Base-by-base conservation (phyloP, 2,797 vertebrate species). In the Poliocrania exsul region DNA sequence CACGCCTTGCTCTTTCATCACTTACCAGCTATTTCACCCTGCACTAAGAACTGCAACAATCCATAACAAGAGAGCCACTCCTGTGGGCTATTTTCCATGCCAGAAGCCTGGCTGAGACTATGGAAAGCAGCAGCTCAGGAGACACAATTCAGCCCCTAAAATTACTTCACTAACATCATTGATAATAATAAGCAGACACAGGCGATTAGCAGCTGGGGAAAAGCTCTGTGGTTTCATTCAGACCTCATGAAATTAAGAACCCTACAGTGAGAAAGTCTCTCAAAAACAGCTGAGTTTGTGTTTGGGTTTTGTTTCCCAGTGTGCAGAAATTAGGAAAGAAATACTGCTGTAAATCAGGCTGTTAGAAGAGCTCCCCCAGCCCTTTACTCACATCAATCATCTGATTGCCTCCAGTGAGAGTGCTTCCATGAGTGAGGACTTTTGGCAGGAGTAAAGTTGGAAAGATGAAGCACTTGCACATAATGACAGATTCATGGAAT, bases 401-500 rank as follows among this genome's bases (percentile, higher is more conserved):
- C 80, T 69, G 65, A 65, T 33, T 91, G 85, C 82, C 70, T 88
- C 86, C 85, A 88, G 53, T 60, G 24, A 86, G 44, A 92, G 35
- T 2, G 2, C 54, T 83, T 90, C 77, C 58, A 69, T 46, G 82
- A 91, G 66, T 65, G 47, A 90, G 70, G 65, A 65, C 88, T 90
- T 94, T 51, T 86, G 90, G 85, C 91, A 95, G 80, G 37, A 93
- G 24, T 38, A 25, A 86, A 93, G 90, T 21, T 67, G 82, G 64
- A 64, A 83, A 74, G 86, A 93, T 51, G 50, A 89, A 95, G 78
- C 79, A 82, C 75, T 92, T 40, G 75, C 66, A 58, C 42, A 31
- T 85, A 82, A 77, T 38, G 67, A 88, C 64, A 95, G 78, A 91
- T 94, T 91, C 72, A 81, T 78, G 62, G 83, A 77, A 90, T 86